Evolutionary conservation across 2,797 vertebrate species (phyloP).

Genomic region (Notolepis coatsorum): DNA sequence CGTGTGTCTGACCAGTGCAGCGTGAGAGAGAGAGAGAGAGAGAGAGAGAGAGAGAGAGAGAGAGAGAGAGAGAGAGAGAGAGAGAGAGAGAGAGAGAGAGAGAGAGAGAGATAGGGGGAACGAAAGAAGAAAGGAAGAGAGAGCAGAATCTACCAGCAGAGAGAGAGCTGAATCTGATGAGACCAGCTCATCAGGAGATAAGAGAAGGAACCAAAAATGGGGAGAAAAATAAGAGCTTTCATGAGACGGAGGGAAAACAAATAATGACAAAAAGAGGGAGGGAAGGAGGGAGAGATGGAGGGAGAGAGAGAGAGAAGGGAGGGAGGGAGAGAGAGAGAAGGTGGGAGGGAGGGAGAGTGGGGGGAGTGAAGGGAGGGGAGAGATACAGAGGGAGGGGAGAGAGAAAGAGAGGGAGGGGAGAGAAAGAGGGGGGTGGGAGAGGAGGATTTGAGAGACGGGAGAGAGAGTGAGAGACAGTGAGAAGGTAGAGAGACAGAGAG

Average conservation of each 20-base stretch:
- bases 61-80: neutral
- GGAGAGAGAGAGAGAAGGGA: constrained; percentile 18
- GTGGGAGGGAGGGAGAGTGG: constrained; percentile 7
- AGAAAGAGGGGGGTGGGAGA: too few species aligned
- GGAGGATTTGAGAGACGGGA: too few species aligned
- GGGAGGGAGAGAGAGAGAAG: constrained; percentile 16
- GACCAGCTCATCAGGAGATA: constrained; percentile 36
- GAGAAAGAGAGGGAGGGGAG: constrained; percentile 19
- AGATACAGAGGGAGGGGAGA: too few species aligned
- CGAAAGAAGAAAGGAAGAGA: too few species aligned
- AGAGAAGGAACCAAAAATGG: constrained; percentile 25
- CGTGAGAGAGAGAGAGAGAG: neutral
- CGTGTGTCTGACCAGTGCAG: neutral
- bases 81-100: neutral
- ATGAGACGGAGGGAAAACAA: constrained; percentile 43
- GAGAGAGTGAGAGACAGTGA: constrained; percentile 17
- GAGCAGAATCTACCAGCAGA: constrained; percentile 39
- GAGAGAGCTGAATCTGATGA: constrained; percentile 28
- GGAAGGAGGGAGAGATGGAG: constrained; percentile 19
- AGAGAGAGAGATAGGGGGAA: neutral
- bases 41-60: constrained; percentile 4
- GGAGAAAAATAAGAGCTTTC: constrained; percentile 30
- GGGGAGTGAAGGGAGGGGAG: too few species aligned
- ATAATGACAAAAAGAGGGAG: constrained; percentile 34
- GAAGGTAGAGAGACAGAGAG: too few species aligned